phyloP scores from a whole-genome alignment of 2,797 vertebrate species.

The Arctocebus calabarensis region DNA sequence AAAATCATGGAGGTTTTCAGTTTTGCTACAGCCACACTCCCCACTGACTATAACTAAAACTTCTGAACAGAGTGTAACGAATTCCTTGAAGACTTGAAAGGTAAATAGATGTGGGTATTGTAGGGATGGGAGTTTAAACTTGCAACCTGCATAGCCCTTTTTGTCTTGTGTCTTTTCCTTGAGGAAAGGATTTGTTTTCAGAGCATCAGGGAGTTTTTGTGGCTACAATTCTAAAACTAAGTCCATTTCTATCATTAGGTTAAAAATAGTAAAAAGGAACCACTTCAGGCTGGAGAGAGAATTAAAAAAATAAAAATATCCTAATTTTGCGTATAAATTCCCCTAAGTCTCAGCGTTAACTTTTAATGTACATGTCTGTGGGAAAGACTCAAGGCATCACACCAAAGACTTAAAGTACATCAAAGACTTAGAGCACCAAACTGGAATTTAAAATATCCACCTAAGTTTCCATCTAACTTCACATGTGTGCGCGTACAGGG shows the following conservation, averaged over 20 bases:
- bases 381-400: neutral
- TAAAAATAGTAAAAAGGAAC: neutral
- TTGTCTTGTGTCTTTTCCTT: neutral
- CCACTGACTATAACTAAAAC: neutral
- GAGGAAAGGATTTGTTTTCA: neutral
- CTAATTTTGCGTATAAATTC: neutral
- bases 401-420: too few species aligned
- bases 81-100: neutral
- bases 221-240: neutral
- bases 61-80: neutral
- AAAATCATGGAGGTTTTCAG: neutral
- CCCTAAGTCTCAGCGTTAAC: neutral
- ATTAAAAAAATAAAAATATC: too few species aligned
- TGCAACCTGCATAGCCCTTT: neutral
- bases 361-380: neutral
- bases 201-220: rapidly evolving
- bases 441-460: neutral
- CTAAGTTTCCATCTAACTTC: neutral
- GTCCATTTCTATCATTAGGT: neutral
- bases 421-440: neutral
- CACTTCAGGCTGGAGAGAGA: neutral
- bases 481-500: rapidly evolving
- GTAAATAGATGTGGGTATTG: neutral
- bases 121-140: neutral
- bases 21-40: too few species aligned